These are phyloP conservation scores for Alviniconcha marisindica DNA, from an alignment of 1,140 invertebrate genomes.

Conservation along the genomic window DNA sequence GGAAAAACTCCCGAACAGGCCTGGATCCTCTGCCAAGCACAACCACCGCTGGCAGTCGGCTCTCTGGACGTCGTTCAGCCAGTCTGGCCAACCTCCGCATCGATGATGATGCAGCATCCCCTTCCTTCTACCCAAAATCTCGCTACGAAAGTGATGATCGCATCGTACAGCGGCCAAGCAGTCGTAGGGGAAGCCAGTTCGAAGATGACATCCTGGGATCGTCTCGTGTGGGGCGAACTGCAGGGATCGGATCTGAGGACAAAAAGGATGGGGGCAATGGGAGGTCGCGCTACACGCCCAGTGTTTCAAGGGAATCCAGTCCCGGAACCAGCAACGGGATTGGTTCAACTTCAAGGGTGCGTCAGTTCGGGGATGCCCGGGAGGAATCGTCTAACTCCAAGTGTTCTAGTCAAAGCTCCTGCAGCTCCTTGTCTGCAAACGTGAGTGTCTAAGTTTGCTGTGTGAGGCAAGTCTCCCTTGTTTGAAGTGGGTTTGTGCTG, in stretches of 20 bases:
- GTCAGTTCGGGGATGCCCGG: not conserved
- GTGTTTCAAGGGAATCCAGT: slow-evolving; percentile 41
- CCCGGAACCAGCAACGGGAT: slow-evolving; percentile 29
- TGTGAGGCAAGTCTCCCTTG: too few species aligned
- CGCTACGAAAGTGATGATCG: slow-evolving; percentile 6
- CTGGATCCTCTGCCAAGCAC: slow-evolving; percentile 32
- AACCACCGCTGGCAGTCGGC: slow-evolving; percentile 6
- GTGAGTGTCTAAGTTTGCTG: too few species aligned
- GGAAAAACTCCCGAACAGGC: slow-evolving; percentile 39
- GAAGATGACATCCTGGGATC: slow-evolving; percentile 25
- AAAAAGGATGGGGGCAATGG: slow-evolving; percentile 33
- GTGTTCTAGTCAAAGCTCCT: slow-evolving; percentile 51
- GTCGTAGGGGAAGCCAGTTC: slow-evolving; percentile 23
- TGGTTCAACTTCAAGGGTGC: not conserved
- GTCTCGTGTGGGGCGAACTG: not conserved
- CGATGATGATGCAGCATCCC: not conserved
- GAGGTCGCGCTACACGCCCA: slow-evolving; percentile 34
- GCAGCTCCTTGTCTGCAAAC: slow-evolving; percentile 48
- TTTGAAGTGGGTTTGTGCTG: too few species aligned
- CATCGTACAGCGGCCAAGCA: not conserved
- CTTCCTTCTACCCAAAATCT: not conserved
- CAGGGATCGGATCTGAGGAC: not conserved
- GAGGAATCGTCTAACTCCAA: not conserved
- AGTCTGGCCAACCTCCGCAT: slow-evolving; percentile 30
- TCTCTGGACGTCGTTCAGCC: slow-evolving; percentile 39